phyloP scores from a whole-genome alignment of 2,113 vertebrate genomes.

The Piprites chloris region DNA sequence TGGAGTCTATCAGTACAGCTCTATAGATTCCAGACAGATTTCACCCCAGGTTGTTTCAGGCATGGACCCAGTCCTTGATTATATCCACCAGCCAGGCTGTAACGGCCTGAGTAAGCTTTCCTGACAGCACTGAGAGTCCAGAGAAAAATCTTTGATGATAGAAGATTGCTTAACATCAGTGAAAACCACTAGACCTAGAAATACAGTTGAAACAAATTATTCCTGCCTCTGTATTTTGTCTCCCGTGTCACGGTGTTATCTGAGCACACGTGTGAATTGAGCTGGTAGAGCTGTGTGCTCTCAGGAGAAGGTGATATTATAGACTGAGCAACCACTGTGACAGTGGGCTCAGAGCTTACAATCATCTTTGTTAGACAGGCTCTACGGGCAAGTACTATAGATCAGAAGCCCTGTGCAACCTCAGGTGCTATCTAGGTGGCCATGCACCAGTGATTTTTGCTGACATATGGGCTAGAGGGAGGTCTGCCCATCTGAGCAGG shows the following conservation, averaged over 20 bases:
- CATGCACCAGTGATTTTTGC: background rate
- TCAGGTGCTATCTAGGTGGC: background rate
- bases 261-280: background rate
- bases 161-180: background rate
- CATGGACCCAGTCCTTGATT: background rate
- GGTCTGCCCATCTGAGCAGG: background rate
- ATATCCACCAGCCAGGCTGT: background rate
- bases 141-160: background rate
- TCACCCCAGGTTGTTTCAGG: background rate
- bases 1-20: background rate
- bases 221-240: background rate
- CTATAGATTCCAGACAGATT: background rate
- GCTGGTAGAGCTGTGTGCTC: background rate
- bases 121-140: background rate
- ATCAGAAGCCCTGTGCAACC: background rate
- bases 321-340: background rate
- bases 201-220: background rate
- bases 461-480: background rate
- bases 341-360: background rate
- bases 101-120: background rate
- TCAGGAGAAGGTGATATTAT: background rate
- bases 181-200: background rate
- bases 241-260: background rate
- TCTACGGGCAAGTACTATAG: background rate
- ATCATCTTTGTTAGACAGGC: background rate